Evolutionary conservation across 1,140 invertebrate species (phyloP).

Genomic region (Nephila pilipes): DNA sequence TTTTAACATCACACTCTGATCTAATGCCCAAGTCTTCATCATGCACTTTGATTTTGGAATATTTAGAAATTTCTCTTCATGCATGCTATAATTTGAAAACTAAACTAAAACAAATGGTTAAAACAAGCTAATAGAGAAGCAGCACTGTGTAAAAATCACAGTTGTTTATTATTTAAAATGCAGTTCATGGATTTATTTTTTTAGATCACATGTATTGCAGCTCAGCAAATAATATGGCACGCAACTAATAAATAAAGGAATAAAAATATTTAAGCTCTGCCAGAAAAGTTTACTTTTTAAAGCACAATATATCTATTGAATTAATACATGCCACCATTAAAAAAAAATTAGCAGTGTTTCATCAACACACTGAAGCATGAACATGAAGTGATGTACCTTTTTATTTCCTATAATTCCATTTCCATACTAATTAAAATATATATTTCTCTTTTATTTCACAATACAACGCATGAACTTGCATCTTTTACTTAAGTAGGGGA

Average conservation of each 20-base stretch:
- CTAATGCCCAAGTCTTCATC: constrained; percentile 75
- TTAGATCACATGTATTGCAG: neutral
- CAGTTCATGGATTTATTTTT: too few relatives aligned
- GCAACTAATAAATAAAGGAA: neutral
- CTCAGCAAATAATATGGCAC: neutral
- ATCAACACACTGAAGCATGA: neutral
- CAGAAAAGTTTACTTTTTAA: neutral
- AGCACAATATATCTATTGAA: too few relatives aligned
- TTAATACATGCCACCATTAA: too few relatives aligned
- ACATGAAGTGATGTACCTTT: neutral
- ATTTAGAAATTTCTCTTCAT: neutral
- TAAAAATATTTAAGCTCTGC: neutral
- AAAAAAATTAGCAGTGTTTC: neutral
- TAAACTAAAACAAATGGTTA: neutral
- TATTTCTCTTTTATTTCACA: neutral
- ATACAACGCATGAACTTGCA: neutral
- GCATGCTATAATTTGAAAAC: neutral
- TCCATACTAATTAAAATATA: constrained; percentile 22
- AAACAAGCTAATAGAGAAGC: neutral
- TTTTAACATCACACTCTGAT: constrained; percentile 12
- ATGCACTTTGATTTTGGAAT: constrained; percentile 40
- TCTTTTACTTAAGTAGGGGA: neutral
- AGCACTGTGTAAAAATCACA: neutral
- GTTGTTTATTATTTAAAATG: neutral
- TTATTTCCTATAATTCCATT: neutral